Evolutionary conservation across 2,113 vertebrate genomes (phyloP), one percentile per base, ranked within the genome.

Genomic region (Paramormyrops kingsleyae): DNA sequence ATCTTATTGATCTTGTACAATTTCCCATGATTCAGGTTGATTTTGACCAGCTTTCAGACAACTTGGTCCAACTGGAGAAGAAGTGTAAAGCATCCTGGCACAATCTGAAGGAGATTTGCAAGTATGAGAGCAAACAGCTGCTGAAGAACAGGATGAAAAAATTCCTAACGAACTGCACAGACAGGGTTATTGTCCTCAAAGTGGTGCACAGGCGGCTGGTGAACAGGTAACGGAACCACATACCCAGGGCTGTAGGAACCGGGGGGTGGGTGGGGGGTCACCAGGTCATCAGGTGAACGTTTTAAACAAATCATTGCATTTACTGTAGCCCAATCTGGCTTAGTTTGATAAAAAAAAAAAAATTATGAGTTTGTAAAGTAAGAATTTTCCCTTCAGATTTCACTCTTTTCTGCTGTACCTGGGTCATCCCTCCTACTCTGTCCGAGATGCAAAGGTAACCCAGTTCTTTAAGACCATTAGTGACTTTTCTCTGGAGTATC

Each of bases 401-500:
- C 97, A 95, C 87, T 97, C 97, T 47, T 99, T 99, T 92, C 94
- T 99, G 94, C 93, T 99, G 62, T 99, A 97, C 94, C 94, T 99
- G 95, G 99, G 98, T 12, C 98, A 99, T 93, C 96, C 97, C 0
- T 94, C 90, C 0, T 95, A 95, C 0, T 91, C 92, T 0, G 97
- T 94, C 0, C 94, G 96, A 15, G 97, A 98, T 0, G 94, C 96
- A 5, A 97, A 97, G 88, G 95, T 98, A 87, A 99, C 95, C 0
- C 93, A 93, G 27, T 99, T 99, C 95, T 99, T 98, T 92, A 96
- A 96, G 85, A 97, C 97, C 5, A 93, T 99, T 93, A 96, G 95
- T 0, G 98, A 99, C 94, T 99, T 99, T 0, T 93, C 97, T 0
- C 96, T 99, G 24, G 99, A 99, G 94, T 99, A 98, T 90, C 96